Conservation (phyloP, 2,797 vertebrate species). For the Threskiornis aethiopicus region DNA sequence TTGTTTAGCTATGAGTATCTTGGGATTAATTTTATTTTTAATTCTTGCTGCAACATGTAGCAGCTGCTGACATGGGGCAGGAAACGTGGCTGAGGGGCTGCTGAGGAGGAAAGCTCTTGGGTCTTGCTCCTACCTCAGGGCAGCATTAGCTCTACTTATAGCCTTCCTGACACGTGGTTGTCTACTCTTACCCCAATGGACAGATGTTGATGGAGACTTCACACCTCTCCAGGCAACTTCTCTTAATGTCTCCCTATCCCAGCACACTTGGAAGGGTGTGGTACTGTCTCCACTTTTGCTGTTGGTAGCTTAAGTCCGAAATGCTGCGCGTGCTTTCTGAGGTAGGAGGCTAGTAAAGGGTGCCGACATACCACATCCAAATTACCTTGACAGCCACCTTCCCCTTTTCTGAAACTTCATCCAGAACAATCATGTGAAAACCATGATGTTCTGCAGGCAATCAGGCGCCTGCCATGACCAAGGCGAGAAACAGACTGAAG, state of each 20-base stretch:
- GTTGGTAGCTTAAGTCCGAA: background rate
- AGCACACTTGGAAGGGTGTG: background rate
- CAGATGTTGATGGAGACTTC: background rate
- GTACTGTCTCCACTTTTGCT: background rate
- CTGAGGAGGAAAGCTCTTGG: background rate
- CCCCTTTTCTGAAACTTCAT: background rate
- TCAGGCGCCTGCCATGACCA: background rate
- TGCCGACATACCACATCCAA: background rate
- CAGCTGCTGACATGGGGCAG: background rate
- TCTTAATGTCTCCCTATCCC: background rate
- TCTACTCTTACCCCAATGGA: background rate
- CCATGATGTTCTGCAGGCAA: background rate
- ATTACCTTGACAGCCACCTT: background rate
- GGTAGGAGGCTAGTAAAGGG: background rate
- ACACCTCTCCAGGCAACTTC: background rate
- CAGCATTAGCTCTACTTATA: background rate
- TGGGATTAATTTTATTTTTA: background rate
- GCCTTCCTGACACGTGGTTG: background rate
- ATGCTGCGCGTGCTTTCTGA: background rate
- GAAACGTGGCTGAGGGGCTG: background rate
- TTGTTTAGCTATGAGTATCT: background rate
- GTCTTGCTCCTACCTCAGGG: background rate
- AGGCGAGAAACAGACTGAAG: background rate
- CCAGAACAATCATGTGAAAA: background rate
- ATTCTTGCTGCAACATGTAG: background rate